Evolutionary conservation across 1,140 invertebrate genomes (phyloP), one percentile per base, ranked within the genome.

Genomic region (Achroia grisella): DNA sequence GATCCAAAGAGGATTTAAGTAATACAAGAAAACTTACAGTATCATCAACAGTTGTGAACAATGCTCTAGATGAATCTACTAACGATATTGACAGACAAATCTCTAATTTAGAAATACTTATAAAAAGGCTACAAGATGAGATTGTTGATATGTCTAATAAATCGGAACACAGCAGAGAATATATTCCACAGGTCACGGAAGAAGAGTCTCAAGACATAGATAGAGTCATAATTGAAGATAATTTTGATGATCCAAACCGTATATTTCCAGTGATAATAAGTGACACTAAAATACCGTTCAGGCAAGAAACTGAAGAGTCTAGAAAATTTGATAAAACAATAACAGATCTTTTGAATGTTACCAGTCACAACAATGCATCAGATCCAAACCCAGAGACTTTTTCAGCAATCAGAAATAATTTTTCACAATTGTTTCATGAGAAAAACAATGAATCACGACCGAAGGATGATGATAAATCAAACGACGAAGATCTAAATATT

Each of bases 51-150:
- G 48, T 50, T 15, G 52, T 53, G 32, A 31, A 39, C 2, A 32
- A 34, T 32, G 8, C 27, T 10, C 9, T 15, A 3, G 1, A 13
- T 2, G 31, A 46, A 13, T 44, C 56, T 11, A 44, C 43, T 28
- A 31, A 60, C 6, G 48, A 63, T n/a, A 60, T 77, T 9, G 62
- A 77, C 11, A 59, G 45, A 39, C 45, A 71, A 39, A 64, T 77
- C 44, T 59, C 54, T 17, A 57, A 70, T 31, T 46, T 78, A 5
- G 74, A 78, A 45, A 52, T 41, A 23, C 28, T 68, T 0, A 78
- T 78, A 13, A 67, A 52, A 28, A 62, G 46, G 12, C 45, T 78
- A 12, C 70, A 78, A 54, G 45, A 52, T 2, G 65, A 75, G 54
- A 60, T 78, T 10, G 6, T 33, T 42, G 55, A 65, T 17, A 56